phyloP scores from a whole-genome alignment of 2,888 invertebrate species.

The Lepidocyrtinus sp. region DNA sequence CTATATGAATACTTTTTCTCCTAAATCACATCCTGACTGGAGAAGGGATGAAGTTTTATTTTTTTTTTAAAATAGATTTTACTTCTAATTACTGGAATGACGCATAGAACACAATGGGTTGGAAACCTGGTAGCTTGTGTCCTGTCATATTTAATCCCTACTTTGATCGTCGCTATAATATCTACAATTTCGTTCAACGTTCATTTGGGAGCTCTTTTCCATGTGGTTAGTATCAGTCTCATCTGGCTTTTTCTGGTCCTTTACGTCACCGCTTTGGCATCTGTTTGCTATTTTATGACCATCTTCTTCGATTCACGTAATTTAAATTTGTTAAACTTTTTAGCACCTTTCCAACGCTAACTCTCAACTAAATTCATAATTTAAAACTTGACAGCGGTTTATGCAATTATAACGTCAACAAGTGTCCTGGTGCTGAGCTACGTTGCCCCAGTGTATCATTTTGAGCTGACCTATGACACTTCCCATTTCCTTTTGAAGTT shows the following conservation, averaged over 20 bases:
- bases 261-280: constrained; percentile 26
- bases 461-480: constrained; percentile 20
- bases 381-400: too few relatives aligned
- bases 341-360: too few relatives aligned
- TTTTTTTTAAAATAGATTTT: too few relatives aligned
- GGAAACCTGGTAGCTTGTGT: constrained; percentile 22
- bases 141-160: neutral
- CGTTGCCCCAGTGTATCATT: neutral
- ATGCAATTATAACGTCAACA: neutral
- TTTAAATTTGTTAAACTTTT: too few relatives aligned
- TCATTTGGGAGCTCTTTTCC: constrained; percentile 35
- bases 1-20: neutral
- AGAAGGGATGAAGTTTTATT: too few relatives aligned
- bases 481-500: neutral
- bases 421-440: neutral
- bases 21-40: too few relatives aligned
- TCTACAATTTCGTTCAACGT: neutral
- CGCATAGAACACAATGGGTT: constrained; percentile 44
- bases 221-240: neutral
- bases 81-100: constrained; percentile 44
- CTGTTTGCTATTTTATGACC: constrained; percentile 16
- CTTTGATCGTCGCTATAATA: constrained; percentile 1
- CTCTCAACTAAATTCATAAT: too few relatives aligned
- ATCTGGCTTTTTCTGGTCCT: constrained; percentile 36
- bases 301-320: constrained; percentile 40